phyloP scores from a whole-genome alignment of 2,797 vertebrate species.

The Chrysocyon brachyurus region DNA sequence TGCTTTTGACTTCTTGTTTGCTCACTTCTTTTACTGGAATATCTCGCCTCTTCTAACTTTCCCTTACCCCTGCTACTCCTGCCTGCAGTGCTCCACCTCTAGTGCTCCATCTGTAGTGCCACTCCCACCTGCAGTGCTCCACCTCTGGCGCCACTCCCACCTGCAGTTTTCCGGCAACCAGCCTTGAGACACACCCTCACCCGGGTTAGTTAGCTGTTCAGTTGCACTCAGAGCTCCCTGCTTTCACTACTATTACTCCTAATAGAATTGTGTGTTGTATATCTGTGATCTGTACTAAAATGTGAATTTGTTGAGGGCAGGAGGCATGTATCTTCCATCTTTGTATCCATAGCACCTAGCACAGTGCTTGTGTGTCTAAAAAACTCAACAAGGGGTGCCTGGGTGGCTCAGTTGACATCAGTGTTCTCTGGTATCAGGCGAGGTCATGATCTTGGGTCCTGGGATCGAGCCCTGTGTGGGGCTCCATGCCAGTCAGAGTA shows the following conservation, averaged over 20 bases:
- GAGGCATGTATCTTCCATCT: not conserved
- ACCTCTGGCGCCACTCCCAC: too few relatives aligned
- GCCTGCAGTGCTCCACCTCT: not conserved
- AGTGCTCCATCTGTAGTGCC: not conserved
- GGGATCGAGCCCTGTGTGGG: accelerated
- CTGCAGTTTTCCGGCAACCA: not conserved
- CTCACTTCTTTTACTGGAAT: not conserved
- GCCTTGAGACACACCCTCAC: not conserved
- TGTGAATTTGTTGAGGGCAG: not conserved
- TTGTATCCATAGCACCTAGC: not conserved
- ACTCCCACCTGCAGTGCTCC: not conserved
- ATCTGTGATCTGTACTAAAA: not conserved
- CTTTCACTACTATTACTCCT: not conserved
- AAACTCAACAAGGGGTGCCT: not conserved
- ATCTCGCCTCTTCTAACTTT: not conserved
- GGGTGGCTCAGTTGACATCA: not conserved
- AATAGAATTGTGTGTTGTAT: not conserved
- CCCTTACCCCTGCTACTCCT: accelerated
- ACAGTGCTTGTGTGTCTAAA: accelerated
- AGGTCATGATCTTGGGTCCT: not conserved
- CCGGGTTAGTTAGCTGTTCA: not conserved
- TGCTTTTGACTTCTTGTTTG: not conserved
- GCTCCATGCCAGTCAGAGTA: not conserved
- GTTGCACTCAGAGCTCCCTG: not conserved
- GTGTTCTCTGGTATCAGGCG: not conserved